Base-by-base conservation (phyloP, 2,888 invertebrate genomes). In the Achlya flavicornis region DNA sequence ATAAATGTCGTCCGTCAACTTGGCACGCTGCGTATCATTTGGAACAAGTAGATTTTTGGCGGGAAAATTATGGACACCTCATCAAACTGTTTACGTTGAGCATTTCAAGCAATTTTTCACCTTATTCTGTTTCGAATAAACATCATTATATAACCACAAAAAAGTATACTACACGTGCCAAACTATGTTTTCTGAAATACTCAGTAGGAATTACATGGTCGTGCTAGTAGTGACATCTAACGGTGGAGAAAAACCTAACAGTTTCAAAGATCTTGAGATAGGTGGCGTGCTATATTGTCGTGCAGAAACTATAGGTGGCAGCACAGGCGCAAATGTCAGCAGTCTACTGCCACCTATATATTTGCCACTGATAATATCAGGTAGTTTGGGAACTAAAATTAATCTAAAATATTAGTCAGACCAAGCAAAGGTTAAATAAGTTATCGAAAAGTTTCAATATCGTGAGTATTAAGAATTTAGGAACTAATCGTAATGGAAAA, bases 11-110 rank as follows among this genome's bases (percentile, higher is more conserved):
- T 73, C 72, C 77, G 80, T 79, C 79, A 80, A 84, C 81, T 90
- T 91, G 91, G 91, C 89, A 90, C 85, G 72, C 71, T 69, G 74
- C 70, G 70, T 74, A 78, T 80, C 77, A 80, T 84, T 83, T 81
- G 79, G 77, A 84, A 84, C 81, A 78, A 73, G 76, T 78, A 59
- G 75, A 71, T 73, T 85, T 89, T 91, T 87, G 89, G 89, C 87
- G 88, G 85, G 79, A 88, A 88, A 88, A 83, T 85, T 83, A 82
- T 79, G 72, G 76, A 81, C 80, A 82, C 81, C 79, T 84, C 78
- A 78, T 78, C 68, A 73, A 68, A 64, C 66, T 61, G 63, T 19
- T 41, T 10, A 19, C 35, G 16, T 41, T 48, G 59, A 63, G 64
- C 14, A 65, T 61, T 38, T 65, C 58, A 38, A 32, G 41, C 10